Conservation (phyloP, 2,888 invertebrate species). For the Lithophane semibrunnea region DNA sequence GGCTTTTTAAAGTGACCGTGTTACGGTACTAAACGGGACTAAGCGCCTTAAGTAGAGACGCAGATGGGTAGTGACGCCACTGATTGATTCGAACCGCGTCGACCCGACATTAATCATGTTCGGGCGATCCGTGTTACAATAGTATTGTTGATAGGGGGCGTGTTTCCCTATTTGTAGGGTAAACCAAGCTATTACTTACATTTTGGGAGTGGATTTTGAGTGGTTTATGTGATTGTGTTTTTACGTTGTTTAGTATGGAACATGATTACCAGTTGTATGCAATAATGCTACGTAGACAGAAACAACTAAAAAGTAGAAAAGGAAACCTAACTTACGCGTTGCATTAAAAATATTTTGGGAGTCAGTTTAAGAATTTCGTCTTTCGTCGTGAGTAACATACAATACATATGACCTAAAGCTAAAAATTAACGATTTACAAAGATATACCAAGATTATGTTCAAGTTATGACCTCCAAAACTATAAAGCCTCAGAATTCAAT, state of each 20-base stretch:
- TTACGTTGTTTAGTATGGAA: background rate
- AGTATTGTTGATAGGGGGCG: constrained; percentile 60
- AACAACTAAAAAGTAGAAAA: background rate
- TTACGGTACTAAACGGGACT: no score
- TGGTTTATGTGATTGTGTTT: background rate
- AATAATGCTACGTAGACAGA: background rate
- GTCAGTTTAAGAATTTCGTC: no score
- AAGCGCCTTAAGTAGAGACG: constrained; percentile 68
- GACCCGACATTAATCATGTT: constrained; percentile 78
- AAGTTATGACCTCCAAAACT: background rate
- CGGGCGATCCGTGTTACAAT: constrained; percentile 65
- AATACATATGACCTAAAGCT: background rate
- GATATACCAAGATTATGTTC: background rate
- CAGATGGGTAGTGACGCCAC: constrained; percentile 75
- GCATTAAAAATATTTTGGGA: background rate
- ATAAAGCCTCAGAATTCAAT: background rate
- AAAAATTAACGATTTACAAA: no score
- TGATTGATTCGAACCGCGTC: constrained; percentile 79
- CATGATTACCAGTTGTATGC: background rate
- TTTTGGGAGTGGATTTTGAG: constrained; percentile 13
- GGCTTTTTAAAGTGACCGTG: no score
- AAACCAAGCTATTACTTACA: constrained; percentile 51
- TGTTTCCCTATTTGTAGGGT: constrained; percentile 52
- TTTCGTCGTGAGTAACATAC: background rate
- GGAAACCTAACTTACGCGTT: background rate